A percentile compares a stretch with the other conserved stretches of the same genome.
These are phyloP conservation scores for Troides oblongomaculatus DNA, from an alignment of 2,888 invertebrate species.

Conservation along the genomic window DNA sequence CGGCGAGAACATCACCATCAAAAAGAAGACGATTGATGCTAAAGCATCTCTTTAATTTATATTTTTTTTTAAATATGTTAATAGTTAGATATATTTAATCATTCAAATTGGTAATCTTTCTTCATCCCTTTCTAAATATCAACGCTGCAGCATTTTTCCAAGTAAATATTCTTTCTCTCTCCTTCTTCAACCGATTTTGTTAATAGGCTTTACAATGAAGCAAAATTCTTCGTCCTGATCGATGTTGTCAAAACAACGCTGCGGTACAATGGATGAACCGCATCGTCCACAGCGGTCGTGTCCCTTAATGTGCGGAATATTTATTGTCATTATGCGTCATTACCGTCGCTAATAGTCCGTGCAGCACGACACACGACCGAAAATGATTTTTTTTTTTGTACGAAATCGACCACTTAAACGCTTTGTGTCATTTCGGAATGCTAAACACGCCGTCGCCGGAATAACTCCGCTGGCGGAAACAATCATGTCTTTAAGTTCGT, in stretches of 20 bases:
- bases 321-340: conserved; percentile 72
- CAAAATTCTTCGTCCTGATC: neutral
- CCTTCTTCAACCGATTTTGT: neutral
- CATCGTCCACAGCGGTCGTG: conserved; percentile 40
- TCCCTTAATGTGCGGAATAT: conserved; percentile 64
- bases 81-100: too few species aligned
- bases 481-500: conserved; percentile 2
- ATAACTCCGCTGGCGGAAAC: conserved; percentile 29
- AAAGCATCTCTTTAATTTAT: too few species aligned
- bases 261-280: conserved; percentile 44
- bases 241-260: conserved; percentile 2
- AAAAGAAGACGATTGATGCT: too few species aligned
- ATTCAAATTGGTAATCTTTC: too few species aligned
- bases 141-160: too few species aligned
- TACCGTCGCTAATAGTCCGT: conserved; percentile 67
- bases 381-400: conserved; percentile 50
- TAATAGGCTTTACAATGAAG: conserved; percentile 2
- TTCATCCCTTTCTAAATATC: too few species aligned
- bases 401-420: conserved; percentile 54
- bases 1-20: too few species aligned
- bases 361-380: conserved; percentile 55
- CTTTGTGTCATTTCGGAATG: conserved; percentile 54
- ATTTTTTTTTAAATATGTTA: too few species aligned
- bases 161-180: too few species aligned
- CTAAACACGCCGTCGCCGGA: conserved; percentile 49